Conservation (phyloP, 2,797 vertebrate genomes). For the Leptoclinus maculatus region DNA sequence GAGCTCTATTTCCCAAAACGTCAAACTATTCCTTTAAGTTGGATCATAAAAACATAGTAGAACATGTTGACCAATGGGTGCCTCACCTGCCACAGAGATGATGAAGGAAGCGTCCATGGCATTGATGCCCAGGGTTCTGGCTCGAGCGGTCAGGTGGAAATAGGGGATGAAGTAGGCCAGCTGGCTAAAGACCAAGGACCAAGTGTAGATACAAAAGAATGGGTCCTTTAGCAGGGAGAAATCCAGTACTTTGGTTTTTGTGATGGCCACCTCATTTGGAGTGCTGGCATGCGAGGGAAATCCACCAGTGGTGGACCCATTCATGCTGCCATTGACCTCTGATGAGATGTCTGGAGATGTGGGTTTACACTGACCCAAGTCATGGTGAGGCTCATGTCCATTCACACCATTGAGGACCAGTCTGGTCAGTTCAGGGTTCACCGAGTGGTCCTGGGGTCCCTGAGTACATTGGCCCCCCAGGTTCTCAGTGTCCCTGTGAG, state of each 20-base stretch:
- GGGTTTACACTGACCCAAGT: slow-evolving; percentile 62
- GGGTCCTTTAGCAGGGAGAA: slow-evolving; percentile 90
- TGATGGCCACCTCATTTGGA: slow-evolving; percentile 48
- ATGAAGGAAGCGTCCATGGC: slow-evolving; percentile 94
- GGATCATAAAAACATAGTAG: neutral
- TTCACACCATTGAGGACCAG: slow-evolving; percentile 72
- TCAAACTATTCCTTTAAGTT: neutral
- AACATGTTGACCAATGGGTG: neutral
- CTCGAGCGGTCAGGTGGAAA: slow-evolving; percentile 92
- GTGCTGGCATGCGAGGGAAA: slow-evolving; percentile 57
- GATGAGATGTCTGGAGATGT: slow-evolving; percentile 53
- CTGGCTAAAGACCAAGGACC: slow-evolving; percentile 94
- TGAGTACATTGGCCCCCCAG: slow-evolving; percentile 52
- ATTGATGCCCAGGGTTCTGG: slow-evolving; percentile 88
- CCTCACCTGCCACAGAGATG: slow-evolving; percentile 91
- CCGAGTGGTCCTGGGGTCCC: slow-evolving; percentile 49
- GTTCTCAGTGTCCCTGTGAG: slow-evolving; percentile 64
- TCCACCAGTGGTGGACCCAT: slow-evolving; percentile 70
- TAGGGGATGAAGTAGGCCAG: slow-evolving; percentile 92
- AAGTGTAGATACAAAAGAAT: slow-evolving; percentile 93
- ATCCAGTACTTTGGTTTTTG: slow-evolving; percentile 85
- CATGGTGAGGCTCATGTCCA: slow-evolving; percentile 60
- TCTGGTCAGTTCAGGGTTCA: slow-evolving; percentile 73
- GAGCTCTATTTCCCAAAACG: too few species aligned
- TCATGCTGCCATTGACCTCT: slow-evolving; percentile 74